Percentiles rank a stretch among this genome's conserved stretches.
Conservation (phyloP, 2,888 invertebrate species). For the Diaprepes abbreviatus region DNA sequence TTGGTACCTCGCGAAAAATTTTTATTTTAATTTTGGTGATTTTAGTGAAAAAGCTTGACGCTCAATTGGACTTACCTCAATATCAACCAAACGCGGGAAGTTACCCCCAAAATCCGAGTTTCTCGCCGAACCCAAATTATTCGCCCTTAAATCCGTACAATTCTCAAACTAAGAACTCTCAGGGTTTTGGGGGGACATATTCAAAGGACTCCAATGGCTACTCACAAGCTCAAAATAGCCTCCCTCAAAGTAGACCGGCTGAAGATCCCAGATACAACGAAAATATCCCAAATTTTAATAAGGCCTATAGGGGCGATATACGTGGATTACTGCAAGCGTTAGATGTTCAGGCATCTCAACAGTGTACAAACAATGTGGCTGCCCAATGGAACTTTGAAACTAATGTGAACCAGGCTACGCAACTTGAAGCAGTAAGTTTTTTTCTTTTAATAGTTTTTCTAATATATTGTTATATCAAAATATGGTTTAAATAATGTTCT, state of each 20-base stretch:
- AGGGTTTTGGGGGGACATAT: neutral
- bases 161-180: neutral
- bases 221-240: neutral
- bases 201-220: neutral
- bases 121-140: slow-evolving; percentile 44
- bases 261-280: slow-evolving; percentile 2
- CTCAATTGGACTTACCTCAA: slow-evolving; percentile 56
- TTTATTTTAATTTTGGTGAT: slow-evolving; percentile 50
- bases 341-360: slow-evolving; percentile 82
- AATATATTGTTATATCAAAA: too few relatives aligned
- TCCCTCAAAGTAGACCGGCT: neutral
- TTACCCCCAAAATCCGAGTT: slow-evolving; percentile 45
- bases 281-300: slow-evolving; percentile 34
- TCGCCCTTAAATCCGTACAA: slow-evolving; percentile 33
- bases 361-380: slow-evolving; percentile 88
- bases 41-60: slow-evolving; percentile 33
- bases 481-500: too few relatives aligned
- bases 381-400: slow-evolving; percentile 93
- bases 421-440: slow-evolving; percentile 84
- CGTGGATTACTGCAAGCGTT: slow-evolving; percentile 77
- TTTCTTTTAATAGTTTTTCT: too few relatives aligned
- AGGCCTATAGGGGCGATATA: slow-evolving; percentile 62
- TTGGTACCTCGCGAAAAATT: slow-evolving; percentile 57
- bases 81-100: slow-evolving; percentile 44
- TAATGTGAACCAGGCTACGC: slow-evolving; percentile 86